Base-by-base conservation (phyloP, 1,140 invertebrate species). In the Eurosta solidaginis region DNA sequence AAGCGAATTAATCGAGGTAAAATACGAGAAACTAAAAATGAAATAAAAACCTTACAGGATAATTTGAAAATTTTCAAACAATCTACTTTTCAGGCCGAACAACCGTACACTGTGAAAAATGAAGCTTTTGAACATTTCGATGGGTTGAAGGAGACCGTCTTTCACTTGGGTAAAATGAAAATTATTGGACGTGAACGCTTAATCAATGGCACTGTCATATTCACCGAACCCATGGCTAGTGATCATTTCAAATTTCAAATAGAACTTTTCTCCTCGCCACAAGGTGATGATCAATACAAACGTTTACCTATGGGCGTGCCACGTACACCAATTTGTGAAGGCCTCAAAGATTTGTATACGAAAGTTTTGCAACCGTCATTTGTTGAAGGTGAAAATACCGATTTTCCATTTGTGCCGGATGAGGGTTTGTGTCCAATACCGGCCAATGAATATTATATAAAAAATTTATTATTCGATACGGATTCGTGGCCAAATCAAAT, bases 261-360 rank as follows among this genome's bases (percentile, higher is more conserved):
- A 14, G 84, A 86, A 20, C 74, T 86, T 0, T 85, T 83, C 42
- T 82, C 83, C 1, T 86, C 84, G 59, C 83, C 84, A 20, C 81
- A 84, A 20, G 81, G 80, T 12, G 84, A 86, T 78, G 84, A 83
- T 5, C 79, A 86, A 14, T 86, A 81, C 22, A 86, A 84, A 59
- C 78, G 82, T 0, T 83, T 86, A 79, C 82, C 79, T 20, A 83
- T 84, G 83, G 84, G 84, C 47, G 81, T 85, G 29, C 84, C 84
- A 5, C 82, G 77, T 14, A 84, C 83, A 0, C 79, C 77, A 27
- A 83, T 86, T 29, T 86, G 84, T 63, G 84, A 86, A 6, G 85
- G 84, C 33, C 82, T 85, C 75, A 83, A 86, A n/a, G 84, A 86
- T 78, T 85, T 86, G 76, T 86, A 84, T 17, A 82, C 83, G 0